Percentiles rank a stretch among this genome's conserved stretches.
phyloP scores from a whole-genome alignment of 92 coral and sea anemone species.

The Porites divaricata region DNA sequence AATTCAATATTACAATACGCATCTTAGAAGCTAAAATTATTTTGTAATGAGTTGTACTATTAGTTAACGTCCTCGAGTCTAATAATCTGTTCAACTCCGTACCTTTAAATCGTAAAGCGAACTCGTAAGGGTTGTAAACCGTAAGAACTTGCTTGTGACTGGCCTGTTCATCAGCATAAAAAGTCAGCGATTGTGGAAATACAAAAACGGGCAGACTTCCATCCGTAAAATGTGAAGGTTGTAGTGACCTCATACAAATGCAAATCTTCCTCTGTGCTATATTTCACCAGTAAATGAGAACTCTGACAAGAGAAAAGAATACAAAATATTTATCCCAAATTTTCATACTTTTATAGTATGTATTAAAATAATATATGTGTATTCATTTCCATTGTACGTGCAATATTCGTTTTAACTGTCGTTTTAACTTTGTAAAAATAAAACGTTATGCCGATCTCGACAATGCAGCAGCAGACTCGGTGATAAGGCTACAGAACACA shows the following conservation, averaged over 20 bases:
- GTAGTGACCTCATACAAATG: slow-evolving; percentile 96
- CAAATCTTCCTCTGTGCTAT: not conserved
- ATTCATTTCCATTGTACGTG: too few relatives aligned
- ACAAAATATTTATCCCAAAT: too few relatives aligned
- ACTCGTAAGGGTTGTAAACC: slow-evolving; percentile 97
- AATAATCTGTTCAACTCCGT: not conserved
- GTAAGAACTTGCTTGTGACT: slow-evolving; percentile 94
- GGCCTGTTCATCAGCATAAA: slow-evolving; percentile 93
- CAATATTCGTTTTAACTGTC: too few relatives aligned
- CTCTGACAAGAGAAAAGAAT: too few relatives aligned
- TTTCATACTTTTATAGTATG: too few relatives aligned
- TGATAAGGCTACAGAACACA: not conserved
- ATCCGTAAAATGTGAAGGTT: slow-evolving; percentile 95
- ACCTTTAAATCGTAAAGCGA: slow-evolving; percentile 96
- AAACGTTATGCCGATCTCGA: not conserved
- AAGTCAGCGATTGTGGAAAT: slow-evolving; percentile 92
- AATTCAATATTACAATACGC: too few relatives aligned
- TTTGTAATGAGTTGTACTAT: too few relatives aligned
- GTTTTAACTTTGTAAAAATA: too few relatives aligned
- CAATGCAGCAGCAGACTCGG: not conserved
- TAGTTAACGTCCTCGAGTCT: too few relatives aligned
- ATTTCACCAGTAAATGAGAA: too few relatives aligned
- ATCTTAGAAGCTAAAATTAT: too few relatives aligned
- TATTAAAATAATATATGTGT: too few relatives aligned
- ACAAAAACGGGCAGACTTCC: slow-evolving; percentile 98